Conservation (phyloP, 1,140 invertebrate genomes). For the Bombus turneri region DNA sequence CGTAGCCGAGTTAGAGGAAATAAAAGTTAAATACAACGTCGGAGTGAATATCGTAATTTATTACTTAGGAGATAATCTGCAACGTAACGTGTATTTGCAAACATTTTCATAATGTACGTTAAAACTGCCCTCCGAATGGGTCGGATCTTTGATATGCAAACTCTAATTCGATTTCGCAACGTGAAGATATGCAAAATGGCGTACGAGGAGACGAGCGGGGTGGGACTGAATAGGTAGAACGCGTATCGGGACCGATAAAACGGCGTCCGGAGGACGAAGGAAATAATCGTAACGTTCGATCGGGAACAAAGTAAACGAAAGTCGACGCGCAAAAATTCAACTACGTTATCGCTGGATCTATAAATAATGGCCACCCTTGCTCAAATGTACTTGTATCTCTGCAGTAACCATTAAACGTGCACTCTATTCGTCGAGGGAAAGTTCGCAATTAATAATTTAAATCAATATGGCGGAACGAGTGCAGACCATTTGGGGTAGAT, state of each 20-base stretch:
- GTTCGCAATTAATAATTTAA: constrained; percentile 80
- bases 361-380: constrained; percentile 34
- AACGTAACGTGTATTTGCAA: constrained; percentile 3
- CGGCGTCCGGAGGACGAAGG: not conserved
- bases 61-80: not conserved
- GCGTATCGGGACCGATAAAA: constrained; percentile 11
- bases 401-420: constrained; percentile 58
- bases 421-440: constrained; percentile 65
- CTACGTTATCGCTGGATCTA: constrained; percentile 37
- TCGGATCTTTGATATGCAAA: not conserved
- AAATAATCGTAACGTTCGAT: constrained; percentile 33
- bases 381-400: constrained; percentile 20
- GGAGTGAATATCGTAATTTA: not conserved
- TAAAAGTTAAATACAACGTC: not conserved
- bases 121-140: not conserved
- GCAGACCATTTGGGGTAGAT: constrained; percentile 73
- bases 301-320: constrained; percentile 16
- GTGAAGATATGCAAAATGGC: not conserved
- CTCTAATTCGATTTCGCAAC: constrained; percentile 18
- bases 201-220: too few relatives aligned
- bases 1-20: not conserved
- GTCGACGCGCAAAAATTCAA: constrained; percentile 20
- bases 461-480: constrained; percentile 78
- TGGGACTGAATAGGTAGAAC: not conserved
- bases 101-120: constrained; percentile 3